Percentiles rank a stretch among this genome's conserved stretches.
Evolutionary conservation across 1,140 invertebrate species (phyloP).

Genomic region (Tetramorium alpestre): DNA sequence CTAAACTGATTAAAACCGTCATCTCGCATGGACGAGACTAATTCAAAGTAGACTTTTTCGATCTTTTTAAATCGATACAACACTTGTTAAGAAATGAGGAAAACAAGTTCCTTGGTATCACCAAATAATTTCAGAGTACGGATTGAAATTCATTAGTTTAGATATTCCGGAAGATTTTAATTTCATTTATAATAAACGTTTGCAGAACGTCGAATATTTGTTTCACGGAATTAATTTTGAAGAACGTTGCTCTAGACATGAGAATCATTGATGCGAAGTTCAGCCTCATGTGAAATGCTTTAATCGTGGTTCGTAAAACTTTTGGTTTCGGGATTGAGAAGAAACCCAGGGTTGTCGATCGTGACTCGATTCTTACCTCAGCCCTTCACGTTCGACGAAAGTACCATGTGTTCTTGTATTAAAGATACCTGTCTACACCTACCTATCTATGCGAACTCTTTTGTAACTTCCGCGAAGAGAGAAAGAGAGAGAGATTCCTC

Average conservation of each 20-base stretch:
- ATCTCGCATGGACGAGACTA: neutral
- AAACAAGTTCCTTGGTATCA: neutral
- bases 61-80: neutral
- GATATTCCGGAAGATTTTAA: neutral
- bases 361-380: conserved; percentile 42
- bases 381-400: conserved; percentile 58
- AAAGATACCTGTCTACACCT: conserved; percentile 34
- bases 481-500: conserved; percentile 26
- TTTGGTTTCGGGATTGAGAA: neutral
- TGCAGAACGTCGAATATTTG: neutral
- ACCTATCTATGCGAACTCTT: conserved; percentile 56
- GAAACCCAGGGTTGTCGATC: neutral
- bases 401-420: conserved; percentile 68
- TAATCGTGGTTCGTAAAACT: neutral
- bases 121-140: neutral
- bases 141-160: conserved; percentile 1
- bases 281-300: conserved; percentile 1
- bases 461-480: conserved; percentile 48
- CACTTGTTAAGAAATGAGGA: neutral
- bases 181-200: neutral
- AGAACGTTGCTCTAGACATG: neutral
- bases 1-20: neutral
- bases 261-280: conserved; percentile 8
- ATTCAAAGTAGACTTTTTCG: neutral
- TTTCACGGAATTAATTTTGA: neutral